phyloP scores from a whole-genome alignment of 1,140 invertebrate genomes.

The Forficula auricularia region DNA sequence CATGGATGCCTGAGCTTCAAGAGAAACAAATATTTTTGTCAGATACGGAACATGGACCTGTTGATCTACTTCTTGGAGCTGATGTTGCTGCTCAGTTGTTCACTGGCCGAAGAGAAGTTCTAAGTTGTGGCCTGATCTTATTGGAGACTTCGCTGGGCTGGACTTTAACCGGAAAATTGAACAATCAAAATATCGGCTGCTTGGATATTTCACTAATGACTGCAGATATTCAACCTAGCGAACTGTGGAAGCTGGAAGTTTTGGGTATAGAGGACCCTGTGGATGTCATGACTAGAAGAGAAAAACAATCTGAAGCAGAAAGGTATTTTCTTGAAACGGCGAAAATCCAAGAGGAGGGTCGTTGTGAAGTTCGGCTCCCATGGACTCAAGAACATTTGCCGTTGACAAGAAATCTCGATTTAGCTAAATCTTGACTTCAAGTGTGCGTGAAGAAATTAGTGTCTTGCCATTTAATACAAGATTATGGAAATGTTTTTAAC shows the following conservation, averaged over 20 bases:
- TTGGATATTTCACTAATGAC: constrained; percentile 13
- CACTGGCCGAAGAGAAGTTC: constrained; percentile 15
- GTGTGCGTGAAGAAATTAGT: constrained; percentile 14
- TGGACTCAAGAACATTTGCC: constrained; percentile 17
- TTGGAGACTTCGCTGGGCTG: constrained; percentile 21
- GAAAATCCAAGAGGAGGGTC: constrained; percentile 13
- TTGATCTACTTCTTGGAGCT: constrained; percentile 17
- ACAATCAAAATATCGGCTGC: constrained; percentile 13
- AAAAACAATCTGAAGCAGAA: constrained; percentile 14
- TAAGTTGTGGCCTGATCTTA: constrained; percentile 19
- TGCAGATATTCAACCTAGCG: constrained; percentile 10
- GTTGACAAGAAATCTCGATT: constrained; percentile 13
- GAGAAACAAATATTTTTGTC: constrained; percentile 10
- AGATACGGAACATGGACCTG: constrained; percentile 8
- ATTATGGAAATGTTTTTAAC: constrained; percentile 20
- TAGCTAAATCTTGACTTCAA: constrained; percentile 13
- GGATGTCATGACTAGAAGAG: constrained; percentile 14
- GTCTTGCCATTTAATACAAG: constrained; percentile 12
- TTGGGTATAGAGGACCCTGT: constrained; percentile 22
- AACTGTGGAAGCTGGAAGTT: constrained; percentile 24
- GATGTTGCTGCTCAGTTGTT: constrained; percentile 19
- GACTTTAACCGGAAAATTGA: constrained; percentile 19
- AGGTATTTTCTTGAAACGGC: constrained; percentile 19
- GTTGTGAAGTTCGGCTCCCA: constrained; percentile 19
- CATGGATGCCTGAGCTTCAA: constrained; percentile 6